phyloP scores from a whole-genome alignment of 2,888 invertebrate genomes.

The Marronus borbonicus region DNA sequence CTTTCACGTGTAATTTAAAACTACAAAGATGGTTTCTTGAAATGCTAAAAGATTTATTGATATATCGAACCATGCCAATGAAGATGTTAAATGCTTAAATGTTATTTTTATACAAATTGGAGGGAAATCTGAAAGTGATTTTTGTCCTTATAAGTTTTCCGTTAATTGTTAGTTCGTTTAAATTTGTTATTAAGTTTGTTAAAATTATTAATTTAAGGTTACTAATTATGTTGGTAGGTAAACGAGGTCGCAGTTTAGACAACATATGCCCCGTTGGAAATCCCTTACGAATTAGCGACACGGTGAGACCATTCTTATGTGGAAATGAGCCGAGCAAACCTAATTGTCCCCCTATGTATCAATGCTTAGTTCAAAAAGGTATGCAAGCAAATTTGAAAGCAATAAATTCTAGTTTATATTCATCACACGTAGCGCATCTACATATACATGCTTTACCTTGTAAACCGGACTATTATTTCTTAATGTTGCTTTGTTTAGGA shows the following conservation, averaged over 20 bases:
- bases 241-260: slow-evolving; percentile 83
- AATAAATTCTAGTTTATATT: slow-evolving; percentile 28
- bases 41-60: no score
- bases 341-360: slow-evolving; percentile 86
- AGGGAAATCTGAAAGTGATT: no score
- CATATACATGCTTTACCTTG: background rate
- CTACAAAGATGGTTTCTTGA: no score
- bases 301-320: slow-evolving; percentile 85
- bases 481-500: slow-evolving; percentile 68
- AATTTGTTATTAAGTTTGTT: no score
- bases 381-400: slow-evolving; percentile 54
- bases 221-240: slow-evolving; percentile 71
- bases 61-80: no score
- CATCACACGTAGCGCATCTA: background rate
- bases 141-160: no score
- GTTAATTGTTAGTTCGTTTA: no score
- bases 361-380: slow-evolving; percentile 84
- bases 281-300: slow-evolving; percentile 80
- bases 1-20: no score
- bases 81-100: no score
- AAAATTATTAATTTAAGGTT: background rate
- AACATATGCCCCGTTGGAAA: slow-evolving; percentile 86
- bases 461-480: slow-evolving; percentile 18
- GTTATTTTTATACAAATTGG: no score
- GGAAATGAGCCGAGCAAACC: slow-evolving; percentile 88